Base-by-base conservation (phyloP, 2,113 vertebrate genomes). In the Ptilorrhoa leucosticta region DNA sequence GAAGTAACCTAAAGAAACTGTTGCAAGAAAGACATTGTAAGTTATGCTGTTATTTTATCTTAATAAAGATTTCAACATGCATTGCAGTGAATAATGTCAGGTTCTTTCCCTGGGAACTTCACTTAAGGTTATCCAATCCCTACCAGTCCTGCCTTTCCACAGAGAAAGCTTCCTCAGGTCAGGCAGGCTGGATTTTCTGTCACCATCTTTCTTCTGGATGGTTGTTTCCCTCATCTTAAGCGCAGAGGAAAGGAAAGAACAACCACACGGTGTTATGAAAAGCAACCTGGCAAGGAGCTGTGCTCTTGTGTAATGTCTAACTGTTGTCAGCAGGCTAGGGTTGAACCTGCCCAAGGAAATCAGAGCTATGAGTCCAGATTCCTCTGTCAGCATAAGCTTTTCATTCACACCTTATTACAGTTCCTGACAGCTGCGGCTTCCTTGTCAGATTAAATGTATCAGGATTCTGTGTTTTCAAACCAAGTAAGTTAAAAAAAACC, bases 391-490 rank as follows among this genome's bases (percentile, higher is more conserved):
- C 96, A 94, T 96, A 97, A 97, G 95, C 93, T 95, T 95, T 96
- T 97, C 97, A 97, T 97, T 97, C 94, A 95, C 96, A 97, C 96
- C 94, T 97, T 95, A 30, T 54, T 92, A 96, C 93, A 96, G 87
- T 22, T 96, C 86, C 87, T 97, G 97, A 97, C 97, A 97, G 96
- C 91, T 96, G 80, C 71, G 65, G 65, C 93, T 96, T 94, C 95
- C 90, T 91, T 97, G 97, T 97, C 97, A 96, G 94, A 95, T 96
- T 94, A 91, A 87, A 97, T 97, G 92, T 54, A 92, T 97, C 94
- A 96, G 95, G 83, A 44, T 30, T 75, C 72, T 26, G 31, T 4
- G 21, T 66, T 96, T 96, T 95, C 82, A 79, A 95, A 85, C 33
- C 39, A 82, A 95, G 21, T 72, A 80, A 84, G n/a, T 54, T 33